Base-by-base conservation (phyloP, 64 coral and sea anemone genomes). In the Montipora cactus region DNA sequence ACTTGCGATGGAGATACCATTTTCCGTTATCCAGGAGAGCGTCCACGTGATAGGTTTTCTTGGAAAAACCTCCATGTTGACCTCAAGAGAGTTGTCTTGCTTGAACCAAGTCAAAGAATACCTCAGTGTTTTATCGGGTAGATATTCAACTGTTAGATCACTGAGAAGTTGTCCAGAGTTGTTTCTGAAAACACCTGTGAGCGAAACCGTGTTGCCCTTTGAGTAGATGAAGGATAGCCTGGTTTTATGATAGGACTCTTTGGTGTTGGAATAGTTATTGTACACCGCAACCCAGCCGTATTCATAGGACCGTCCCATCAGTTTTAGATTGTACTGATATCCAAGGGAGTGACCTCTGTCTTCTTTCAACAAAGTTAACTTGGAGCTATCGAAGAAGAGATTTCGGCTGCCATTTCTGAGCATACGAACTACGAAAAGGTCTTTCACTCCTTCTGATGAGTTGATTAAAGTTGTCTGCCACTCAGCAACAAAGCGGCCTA, bases 31-130 rank as follows among this genome's bases (percentile, higher is more conserved):
- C 96, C 96, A 97, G 48, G 91, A 44, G 19, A 88, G 44, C 76
- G 75, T 80, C 82, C 94, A 81, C 21, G 76, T 76, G 5, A 97
- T 49, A 0, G 89, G 83, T 14, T 84, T 92, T 55, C 51, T 88
- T 49, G 96, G 96, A 48, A 97, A 77, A 4, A 81, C 5, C 76
- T 97, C 96, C 15, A 74, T 20, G 20, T 14, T 89, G 18, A 92
- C n/a, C 53, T 78, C 50, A 51, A 97, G 8, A 57, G 76, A 84
- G 20, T 92, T 95, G 53, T 78, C 52, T 49, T 94, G 73, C 77
- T 95, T 97, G 45, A 92, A 87, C 96, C 96, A 97, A 0, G 78
- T 64, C 12, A 97, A n/a, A 25, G 89, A 88, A 62, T 97, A 93
- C 37, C 75, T 53, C 37, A 97, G 57, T 8, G 84, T 89, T 73